Conservation (phyloP, 1,140 invertebrate genomes). For the Trichonephila inaurata region DNA sequence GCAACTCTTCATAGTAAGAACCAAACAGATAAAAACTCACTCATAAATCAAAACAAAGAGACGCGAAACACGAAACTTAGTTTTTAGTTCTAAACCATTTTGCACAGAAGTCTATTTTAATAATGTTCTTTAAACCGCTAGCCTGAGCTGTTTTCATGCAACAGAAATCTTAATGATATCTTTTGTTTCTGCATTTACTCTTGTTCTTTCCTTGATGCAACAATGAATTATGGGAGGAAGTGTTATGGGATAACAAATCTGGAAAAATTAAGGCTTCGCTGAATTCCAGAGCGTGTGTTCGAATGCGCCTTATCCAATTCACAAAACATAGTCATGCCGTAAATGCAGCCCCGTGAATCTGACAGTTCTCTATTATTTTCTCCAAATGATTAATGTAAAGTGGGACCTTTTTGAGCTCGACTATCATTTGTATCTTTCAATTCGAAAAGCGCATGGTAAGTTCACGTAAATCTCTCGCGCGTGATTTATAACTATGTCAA, state of each 20-base stretch:
- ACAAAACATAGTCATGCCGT: background rate
- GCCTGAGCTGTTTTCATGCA: background rate
- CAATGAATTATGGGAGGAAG: background rate
- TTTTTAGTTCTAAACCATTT: background rate
- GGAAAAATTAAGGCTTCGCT: background rate
- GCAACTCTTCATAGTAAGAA: background rate
- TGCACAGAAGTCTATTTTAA: background rate
- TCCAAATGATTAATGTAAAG: constrained; percentile 5
- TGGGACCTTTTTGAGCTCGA: background rate
- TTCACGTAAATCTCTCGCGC: background rate
- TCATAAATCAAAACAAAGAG: background rate
- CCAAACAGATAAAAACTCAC: background rate
- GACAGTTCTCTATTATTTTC: constrained; percentile 25
- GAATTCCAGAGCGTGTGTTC: background rate
- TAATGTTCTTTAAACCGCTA: background rate
- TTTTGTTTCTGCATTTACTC: background rate
- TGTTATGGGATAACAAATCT: constrained; percentile 3
- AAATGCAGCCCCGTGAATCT: background rate
- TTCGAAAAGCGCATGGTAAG: background rate
- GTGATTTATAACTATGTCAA: constrained; percentile 8
- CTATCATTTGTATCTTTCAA: background rate
- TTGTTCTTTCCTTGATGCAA: background rate
- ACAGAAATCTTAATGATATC: background rate
- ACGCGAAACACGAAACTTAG: background rate
- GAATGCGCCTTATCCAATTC: background rate